These are phyloP conservation scores for Trissonchulus sp. DNA, from an alignment of 2,888 invertebrate genomes.

Conservation along the genomic window DNA sequence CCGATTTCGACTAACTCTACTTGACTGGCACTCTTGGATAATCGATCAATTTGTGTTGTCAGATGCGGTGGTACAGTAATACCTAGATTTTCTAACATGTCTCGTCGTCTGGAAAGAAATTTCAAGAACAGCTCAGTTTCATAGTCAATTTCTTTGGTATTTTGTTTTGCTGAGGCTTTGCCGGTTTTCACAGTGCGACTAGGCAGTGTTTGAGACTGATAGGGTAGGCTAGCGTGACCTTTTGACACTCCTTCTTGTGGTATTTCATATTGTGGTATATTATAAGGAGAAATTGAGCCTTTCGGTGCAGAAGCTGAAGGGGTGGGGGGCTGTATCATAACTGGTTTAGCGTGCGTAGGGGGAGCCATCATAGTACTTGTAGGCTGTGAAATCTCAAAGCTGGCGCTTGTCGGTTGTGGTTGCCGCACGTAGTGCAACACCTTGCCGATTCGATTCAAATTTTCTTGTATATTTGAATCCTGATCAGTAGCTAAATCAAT, in stretches of 20 bases:
- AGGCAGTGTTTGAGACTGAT: background rate
- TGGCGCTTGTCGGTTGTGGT: background rate
- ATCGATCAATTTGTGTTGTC: background rate
- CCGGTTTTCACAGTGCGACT: background rate
- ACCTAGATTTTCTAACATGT: background rate
- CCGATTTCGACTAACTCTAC: background rate
- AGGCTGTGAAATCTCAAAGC: background rate
- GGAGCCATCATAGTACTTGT: background rate
- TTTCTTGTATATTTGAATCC: background rate
- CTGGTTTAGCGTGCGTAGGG: background rate
- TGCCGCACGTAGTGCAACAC: background rate
- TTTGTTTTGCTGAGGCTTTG: too few species aligned
- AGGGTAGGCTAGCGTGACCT: background rate
- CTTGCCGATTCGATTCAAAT: background rate
- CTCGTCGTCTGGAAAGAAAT: background rate
- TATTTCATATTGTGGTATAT: background rate
- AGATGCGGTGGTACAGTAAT: background rate
- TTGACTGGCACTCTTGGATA: background rate
- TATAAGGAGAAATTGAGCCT: background rate
- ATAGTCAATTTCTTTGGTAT: background rate
- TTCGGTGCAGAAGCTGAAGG: too few species aligned
- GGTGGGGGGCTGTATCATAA: background rate
- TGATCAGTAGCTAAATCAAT: too few species aligned
- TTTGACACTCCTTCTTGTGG: background rate
- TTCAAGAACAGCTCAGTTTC: background rate